Conservation (phyloP, 1,140 invertebrate species). For the Neodiprion fabricii region DNA sequence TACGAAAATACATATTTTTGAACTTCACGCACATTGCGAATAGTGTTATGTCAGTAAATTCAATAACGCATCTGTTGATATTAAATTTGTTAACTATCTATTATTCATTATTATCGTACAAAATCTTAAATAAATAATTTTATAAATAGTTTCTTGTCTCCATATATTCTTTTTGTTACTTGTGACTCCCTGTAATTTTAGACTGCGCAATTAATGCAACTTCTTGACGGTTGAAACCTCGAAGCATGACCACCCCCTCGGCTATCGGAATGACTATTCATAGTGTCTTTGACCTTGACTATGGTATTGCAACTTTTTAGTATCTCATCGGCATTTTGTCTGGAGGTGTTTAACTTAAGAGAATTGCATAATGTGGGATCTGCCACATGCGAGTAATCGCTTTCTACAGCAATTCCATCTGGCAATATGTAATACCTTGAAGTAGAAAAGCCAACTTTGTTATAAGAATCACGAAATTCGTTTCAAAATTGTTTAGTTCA, state of each 20-base stretch:
- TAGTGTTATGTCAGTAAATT: too few species aligned
- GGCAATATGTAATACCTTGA: conserved; percentile 46
- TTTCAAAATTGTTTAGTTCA: neutral
- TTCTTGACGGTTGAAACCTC: conserved; percentile 59
- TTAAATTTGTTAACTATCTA: too few species aligned
- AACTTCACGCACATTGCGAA: too few species aligned
- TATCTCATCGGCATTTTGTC: conserved; percentile 34
- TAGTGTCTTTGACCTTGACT: conserved; percentile 56
- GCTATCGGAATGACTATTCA: conserved; percentile 68
- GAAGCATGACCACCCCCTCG: conserved; percentile 69
- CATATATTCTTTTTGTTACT: too few species aligned
- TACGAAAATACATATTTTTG: too few species aligned
- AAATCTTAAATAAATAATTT: too few species aligned
- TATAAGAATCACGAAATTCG: conserved; percentile 18
- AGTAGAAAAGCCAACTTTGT: conserved; percentile 26
- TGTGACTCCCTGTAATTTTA: too few species aligned
- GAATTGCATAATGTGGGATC: conserved; percentile 39
- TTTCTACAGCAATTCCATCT: conserved; percentile 48
- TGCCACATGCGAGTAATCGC: conserved; percentile 41
- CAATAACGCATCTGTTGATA: too few species aligned
- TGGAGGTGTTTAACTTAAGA: conserved; percentile 37
- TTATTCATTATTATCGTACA: too few species aligned
- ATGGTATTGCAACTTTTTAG: conserved; percentile 61
- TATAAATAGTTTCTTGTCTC: too few species aligned
- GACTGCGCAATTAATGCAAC: too few species aligned